phyloP scores from a whole-genome alignment of 2,113 vertebrate species.

The Garra rufa region DNA sequence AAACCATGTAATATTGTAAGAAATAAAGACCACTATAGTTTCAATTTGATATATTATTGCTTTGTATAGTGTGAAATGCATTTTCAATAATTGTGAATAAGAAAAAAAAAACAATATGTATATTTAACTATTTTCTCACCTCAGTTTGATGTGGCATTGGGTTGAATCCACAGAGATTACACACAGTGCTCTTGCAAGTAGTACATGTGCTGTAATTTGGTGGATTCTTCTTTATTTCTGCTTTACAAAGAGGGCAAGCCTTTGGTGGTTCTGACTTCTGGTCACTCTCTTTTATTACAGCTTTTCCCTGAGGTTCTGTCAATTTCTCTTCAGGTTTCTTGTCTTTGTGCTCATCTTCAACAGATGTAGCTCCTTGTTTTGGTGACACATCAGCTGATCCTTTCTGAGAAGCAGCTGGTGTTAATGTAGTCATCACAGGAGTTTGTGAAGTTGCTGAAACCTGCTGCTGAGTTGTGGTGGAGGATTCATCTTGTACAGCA shows the following conservation, averaged over 20 bases:
- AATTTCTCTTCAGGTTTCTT: background rate
- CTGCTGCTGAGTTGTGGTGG: slow-evolving; percentile 67
- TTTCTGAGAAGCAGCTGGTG: slow-evolving; percentile 56
- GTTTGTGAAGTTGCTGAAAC: slow-evolving; percentile 69
- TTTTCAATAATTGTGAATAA: background rate
- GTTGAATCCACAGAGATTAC: slow-evolving; percentile 89
- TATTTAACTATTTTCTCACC: slow-evolving; percentile 69
- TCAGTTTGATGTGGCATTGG: slow-evolving; percentile 80
- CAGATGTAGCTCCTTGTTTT: slow-evolving; percentile 3
- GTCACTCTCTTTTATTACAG: background rate
- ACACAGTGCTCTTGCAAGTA: slow-evolving; percentile 82
- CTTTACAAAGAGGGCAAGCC: slow-evolving; percentile 83
- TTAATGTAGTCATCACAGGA: slow-evolving; percentile 49
- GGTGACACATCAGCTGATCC: slow-evolving; percentile 46
- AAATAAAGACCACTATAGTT: background rate
- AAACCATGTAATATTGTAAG: background rate
- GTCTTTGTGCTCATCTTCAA: background rate
- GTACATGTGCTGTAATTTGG: slow-evolving; percentile 84
- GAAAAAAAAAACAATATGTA: background rate
- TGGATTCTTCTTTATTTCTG: slow-evolving; percentile 77
- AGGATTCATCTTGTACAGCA: slow-evolving; percentile 72
- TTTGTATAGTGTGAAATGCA: background rate
- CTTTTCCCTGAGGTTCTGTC: background rate
- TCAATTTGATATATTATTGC: background rate
- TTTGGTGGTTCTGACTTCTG: slow-evolving; percentile 38